Evolutionary conservation across 2,888 invertebrate species (phyloP), one percentile per base, ranked within the genome.

Genomic region (Abrostola triplasia): DNA sequence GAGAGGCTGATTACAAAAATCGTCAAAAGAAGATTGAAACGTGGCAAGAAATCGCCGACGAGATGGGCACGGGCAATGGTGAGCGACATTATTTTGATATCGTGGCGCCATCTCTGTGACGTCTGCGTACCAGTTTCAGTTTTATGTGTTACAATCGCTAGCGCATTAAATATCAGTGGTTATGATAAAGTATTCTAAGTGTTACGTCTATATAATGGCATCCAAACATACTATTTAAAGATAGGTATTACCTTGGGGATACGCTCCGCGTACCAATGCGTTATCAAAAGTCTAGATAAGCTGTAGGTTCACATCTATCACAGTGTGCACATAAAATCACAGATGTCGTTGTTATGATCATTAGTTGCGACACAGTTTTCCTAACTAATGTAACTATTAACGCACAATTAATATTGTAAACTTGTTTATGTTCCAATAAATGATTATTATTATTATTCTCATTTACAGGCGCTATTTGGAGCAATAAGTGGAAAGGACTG

Each of bases 401-500:
- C n/a, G n/a, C n/a, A n/a, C n/a, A n/a, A n/a, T n/a, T n/a, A n/a
- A n/a, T n/a, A n/a, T n/a, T n/a, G n/a, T n/a, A n/a, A n/a, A n/a
- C n/a, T n/a, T n/a, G n/a, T n/a, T n/a, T n/a, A n/a, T n/a, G n/a
- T n/a, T n/a, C n/a, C n/a, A n/a, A n/a, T 24, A 53, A 10, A 36
- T 42, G n/a, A 53, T 35, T 13, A 36, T 8, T n/a, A 24, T 59
- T 5, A 7, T 9, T 49, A 9, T 54, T 62, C 50, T 11, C 36
- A 9, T 58, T 74, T 76, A n/a, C 68, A 70, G 70, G 40, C 7
- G 58, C 64, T 9, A 38, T 47, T 37, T 79, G 77, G 79, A 68
- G 51, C 38, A 52, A 63, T 41, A 77, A 73, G 38, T 79, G 79
- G 78, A 79, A 77, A 61, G 70, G 73, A 37, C 48, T 79, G 13